These are phyloP conservation scores for Hemichromis elongatus DNA, from an alignment of 2,113 vertebrate species.

Conservation along the genomic window DNA sequence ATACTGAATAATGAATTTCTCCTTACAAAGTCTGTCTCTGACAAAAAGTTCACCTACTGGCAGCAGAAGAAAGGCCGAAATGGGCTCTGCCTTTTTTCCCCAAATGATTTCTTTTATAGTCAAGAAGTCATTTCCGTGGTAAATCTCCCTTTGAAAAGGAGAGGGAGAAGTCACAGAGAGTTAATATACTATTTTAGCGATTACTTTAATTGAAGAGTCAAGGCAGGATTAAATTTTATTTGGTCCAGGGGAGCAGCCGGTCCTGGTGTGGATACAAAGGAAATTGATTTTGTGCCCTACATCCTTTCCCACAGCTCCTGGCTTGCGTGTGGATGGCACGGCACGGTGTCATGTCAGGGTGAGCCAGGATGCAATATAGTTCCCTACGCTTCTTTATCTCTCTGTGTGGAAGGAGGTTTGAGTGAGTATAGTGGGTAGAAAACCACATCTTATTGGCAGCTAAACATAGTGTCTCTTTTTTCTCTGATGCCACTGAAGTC, in stretches of 20 bases:
- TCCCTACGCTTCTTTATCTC: conserved; percentile 4
- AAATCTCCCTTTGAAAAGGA: conserved; percentile 48
- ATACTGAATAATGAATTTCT: background rate
- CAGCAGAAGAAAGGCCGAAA: background rate
- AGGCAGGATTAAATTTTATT: conserved; percentile 61
- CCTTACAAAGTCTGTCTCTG: background rate
- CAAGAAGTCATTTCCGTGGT: conserved; percentile 38
- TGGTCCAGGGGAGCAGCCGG: conserved; percentile 39
- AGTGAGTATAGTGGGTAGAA: background rate
- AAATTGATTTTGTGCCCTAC: conserved; percentile 68
- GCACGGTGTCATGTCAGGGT: background rate
- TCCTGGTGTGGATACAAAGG: conserved; percentile 33
- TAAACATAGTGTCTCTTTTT: background rate
- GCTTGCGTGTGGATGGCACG: background rate
- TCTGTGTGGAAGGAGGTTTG: background rate
- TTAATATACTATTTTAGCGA: conserved; percentile 46
- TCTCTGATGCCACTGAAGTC: background rate
- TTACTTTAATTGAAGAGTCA: conserved; percentile 66
- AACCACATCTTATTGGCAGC: background rate
- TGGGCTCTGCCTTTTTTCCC: background rate
- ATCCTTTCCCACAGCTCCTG: conserved; percentile 42
- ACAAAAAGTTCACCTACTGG: background rate
- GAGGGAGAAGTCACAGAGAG: conserved; percentile 25
- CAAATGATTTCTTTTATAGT: conserved; percentile 32
- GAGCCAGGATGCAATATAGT: background rate